These are phyloP conservation scores for Rotaria sp. DNA, from an alignment of 2,888 invertebrate species.

Conservation along the genomic window DNA sequence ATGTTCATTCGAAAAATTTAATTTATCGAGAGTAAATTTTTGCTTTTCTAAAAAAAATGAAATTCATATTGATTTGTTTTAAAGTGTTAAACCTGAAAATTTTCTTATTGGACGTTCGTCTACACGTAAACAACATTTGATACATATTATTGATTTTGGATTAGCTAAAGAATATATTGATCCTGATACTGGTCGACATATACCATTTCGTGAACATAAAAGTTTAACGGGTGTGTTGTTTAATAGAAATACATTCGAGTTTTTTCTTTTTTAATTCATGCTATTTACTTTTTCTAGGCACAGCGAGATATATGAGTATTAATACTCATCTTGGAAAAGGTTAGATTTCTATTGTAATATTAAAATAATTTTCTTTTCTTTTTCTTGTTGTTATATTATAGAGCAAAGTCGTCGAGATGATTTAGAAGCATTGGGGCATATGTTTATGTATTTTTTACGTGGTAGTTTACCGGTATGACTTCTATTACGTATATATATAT, in stretches of 20 bases:
- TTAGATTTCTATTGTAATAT: background rate
- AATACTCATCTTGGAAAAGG: constrained; percentile 97
- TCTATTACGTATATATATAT: too few species aligned
- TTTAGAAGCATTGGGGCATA: constrained; percentile 96
- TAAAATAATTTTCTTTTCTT: background rate
- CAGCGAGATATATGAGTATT: constrained; percentile 99
- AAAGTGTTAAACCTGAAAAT: constrained; percentile 88
- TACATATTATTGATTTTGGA: constrained; percentile 99
- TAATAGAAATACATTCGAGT: background rate
- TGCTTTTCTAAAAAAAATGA: background rate
- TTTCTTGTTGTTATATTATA: background rate
- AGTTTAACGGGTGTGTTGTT: constrained; percentile 74
- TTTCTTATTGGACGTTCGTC: constrained; percentile 95
- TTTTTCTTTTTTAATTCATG: too few species aligned
- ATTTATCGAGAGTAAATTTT: constrained; percentile 75
- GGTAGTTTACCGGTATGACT: constrained; percentile 74
- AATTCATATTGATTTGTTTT: background rate
- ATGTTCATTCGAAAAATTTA: constrained; percentile 95
- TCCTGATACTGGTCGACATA: constrained; percentile 84
- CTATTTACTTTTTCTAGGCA: constrained; percentile 56
- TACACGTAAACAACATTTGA: constrained; percentile 92
- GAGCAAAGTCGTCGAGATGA: constrained; percentile 99
- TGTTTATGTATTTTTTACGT: constrained; percentile 99
- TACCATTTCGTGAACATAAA: constrained; percentile 99
- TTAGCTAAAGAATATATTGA: constrained; percentile 99